These are phyloP conservation scores for Pangasius larnaudii DNA, from an alignment of 2,797 vertebrate species.

Conservation along the genomic window DNA sequence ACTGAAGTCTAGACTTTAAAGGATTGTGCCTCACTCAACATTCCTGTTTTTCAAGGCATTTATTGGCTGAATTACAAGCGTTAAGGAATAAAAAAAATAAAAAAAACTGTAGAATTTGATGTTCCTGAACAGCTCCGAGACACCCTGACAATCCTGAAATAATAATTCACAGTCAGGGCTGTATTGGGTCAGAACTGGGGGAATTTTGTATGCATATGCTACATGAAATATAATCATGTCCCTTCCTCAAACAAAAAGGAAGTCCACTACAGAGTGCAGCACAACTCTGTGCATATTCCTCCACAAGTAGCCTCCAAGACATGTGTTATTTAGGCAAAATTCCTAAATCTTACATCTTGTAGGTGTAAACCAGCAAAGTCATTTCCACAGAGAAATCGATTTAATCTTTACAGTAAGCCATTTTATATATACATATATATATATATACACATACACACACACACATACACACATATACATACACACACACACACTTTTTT, in stretches of 20 bases:
- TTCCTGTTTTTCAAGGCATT: neutral
- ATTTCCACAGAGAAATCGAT: neutral
- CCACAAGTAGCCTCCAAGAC: neutral
- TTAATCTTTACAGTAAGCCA: neutral
- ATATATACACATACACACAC: too few relatives aligned
- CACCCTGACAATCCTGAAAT: neutral
- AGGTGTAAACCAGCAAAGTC: neutral
- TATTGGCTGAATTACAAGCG: neutral
- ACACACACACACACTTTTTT: too few relatives aligned
- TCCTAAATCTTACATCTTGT: neutral
- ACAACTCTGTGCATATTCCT: too few relatives aligned
- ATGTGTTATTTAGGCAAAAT: neutral
- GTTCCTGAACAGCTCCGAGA: neutral
- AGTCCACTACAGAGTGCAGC: too few relatives aligned
- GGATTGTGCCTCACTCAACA: neutral
- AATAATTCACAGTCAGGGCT: neutral
- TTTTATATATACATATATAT: neutral
- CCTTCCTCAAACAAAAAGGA: too few relatives aligned
- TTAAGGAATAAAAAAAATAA: neutral
- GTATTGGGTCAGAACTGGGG: neutral
- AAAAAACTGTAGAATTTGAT: neutral
- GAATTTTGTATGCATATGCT: neutral
- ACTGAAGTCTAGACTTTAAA: neutral
- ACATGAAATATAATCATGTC: too few relatives aligned
- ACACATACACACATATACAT: too few relatives aligned